Base-by-base conservation (phyloP, 2,113 vertebrate species). In the Climacteris rufus region DNA sequence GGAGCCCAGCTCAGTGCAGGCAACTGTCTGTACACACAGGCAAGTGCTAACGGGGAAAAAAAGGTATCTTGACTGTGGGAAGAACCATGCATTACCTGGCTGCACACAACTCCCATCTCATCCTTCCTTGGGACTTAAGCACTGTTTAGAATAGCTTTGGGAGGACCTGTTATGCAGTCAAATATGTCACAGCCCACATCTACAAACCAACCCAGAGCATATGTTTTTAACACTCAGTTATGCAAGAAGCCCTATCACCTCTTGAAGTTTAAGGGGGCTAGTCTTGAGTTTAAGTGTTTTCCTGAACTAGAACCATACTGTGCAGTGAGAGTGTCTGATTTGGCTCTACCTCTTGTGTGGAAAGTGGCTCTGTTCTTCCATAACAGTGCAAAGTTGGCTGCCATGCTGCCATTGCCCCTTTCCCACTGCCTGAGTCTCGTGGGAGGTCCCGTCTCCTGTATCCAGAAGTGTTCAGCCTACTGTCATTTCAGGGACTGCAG, bases 391-490 rank as follows among this genome's bases (percentile, higher is more conserved):
- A 77, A 60, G 39, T 2, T 57, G 61, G 59, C 37, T 1, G 3
- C 87, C 28, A n/a, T 24, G 59, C 37, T 1, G 3, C 87, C 28
- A n/a, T 24, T 76, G 33, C 23, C 28, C n/a, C 56, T 35, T 63
- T 54, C 39, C 50, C 0, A 0, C 64, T 64, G 45, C 53, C 28
- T 0, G 0, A 35, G 31, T 23, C n/a, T 53, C 4, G 0, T 0
- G 0, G 37, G 59, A 60, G 39, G 35, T 76, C 65, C 2, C 0
- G 0, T 24, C 24, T 82, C 82, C 37, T 40, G 8, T 39, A 23
- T 17, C 39, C 66, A n/a, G 63, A n/a, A 9, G 5, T 47, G 40
- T 24, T 39, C 52, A 69, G 40, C 35, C 39, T 47, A 13, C 25
- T 66, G 35, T 37, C 57, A 42, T 42, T 63, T 74, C 44, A 82